Percentiles rank a stretch among this genome's conserved stretches.
Conservation (phyloP, 2,797 vertebrate genomes). For the Rhinella marina region DNA sequence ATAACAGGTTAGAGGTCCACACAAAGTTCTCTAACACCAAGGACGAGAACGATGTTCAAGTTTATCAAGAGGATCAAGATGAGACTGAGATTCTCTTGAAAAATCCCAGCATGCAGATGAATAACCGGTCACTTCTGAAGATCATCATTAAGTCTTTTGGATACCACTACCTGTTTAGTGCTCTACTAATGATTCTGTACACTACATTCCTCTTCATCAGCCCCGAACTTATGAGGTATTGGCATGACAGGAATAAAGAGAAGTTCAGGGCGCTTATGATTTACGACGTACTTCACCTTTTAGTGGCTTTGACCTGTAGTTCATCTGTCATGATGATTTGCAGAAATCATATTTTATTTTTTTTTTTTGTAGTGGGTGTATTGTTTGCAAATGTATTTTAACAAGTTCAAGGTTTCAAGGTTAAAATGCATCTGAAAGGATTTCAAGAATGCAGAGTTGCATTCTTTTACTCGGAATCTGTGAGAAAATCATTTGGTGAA, state of each 20-base stretch:
- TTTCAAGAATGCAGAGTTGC: background rate
- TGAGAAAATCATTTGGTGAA: background rate
- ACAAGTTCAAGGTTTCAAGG: background rate
- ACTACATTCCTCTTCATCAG: conserved; percentile 55
- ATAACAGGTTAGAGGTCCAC: conserved; percentile 40
- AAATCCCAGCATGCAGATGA: conserved; percentile 51
- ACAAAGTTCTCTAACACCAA: conserved; percentile 18
- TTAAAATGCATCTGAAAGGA: background rate
- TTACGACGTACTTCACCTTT: background rate
- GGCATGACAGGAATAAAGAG: background rate
- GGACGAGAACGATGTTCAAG: background rate
- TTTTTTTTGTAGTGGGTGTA: background rate
- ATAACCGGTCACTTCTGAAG: conserved; percentile 33
- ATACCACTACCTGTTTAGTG: conserved; percentile 35
- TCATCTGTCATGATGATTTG: background rate
- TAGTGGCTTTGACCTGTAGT: background rate
- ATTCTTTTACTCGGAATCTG: background rate
- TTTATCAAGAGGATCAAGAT: conserved; percentile 13
- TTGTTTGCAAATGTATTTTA: conserved; percentile 2
- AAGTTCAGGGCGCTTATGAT: background rate
- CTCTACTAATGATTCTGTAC: conserved; percentile 48
- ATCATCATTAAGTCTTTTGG: conserved; percentile 47
- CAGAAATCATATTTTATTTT: background rate
- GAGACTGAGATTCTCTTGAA: conserved; percentile 47
- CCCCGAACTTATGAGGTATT: conserved; percentile 54